Base-by-base conservation (phyloP, 2,888 invertebrate genomes). In the Eucriotettix oculatus region DNA sequence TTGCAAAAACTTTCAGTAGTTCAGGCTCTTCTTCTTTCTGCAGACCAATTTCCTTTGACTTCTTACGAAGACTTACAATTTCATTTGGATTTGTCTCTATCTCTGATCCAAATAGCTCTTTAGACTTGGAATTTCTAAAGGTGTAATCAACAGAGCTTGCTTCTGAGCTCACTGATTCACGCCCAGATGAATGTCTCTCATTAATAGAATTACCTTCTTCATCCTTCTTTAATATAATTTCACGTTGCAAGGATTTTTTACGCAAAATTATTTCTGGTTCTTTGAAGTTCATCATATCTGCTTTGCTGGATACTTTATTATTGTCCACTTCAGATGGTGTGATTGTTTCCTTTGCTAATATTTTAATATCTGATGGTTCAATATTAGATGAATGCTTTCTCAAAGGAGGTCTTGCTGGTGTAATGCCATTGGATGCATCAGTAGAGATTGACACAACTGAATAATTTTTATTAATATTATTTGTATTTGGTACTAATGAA, bases 1-100 rank as follows among this genome's bases (percentile, higher is more conserved):
- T 75, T 0, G 88, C 88, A 69, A 89, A 89, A 0, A 89, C 89
- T 73, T 88, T 88, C 82, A 88, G 84, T 10, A 88, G 70, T 72
- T 88, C 88, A 0, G 88, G 87, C 70, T 87, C 86, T 44, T 85
- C 83, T 61, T 87, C 85, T 60, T 79, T 78, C 75, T 78, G 57
- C 63, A 66, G 70, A 74, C 54, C 74, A 14, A 63, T 57, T 52
- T 66, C 64, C 48, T 63, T 60, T 0, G 80, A 78, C 67, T 82
- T 83, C 66, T 78, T 78, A 12, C 84, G 73, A 62, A 80, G 75
- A 3, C 82, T 73, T 2, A 82, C 81, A 29, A 29, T 29, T 0
- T 73, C 71, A 48, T 48, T 48, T 48, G 48, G 12, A 48, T n/a
- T n/a, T n/a, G 48, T 48, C n/a, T 48, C 48, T 10, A 5, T 57